Evolutionary conservation across 2,888 invertebrate species (phyloP).

Genomic region (Pyrrhia umbra): DNA sequence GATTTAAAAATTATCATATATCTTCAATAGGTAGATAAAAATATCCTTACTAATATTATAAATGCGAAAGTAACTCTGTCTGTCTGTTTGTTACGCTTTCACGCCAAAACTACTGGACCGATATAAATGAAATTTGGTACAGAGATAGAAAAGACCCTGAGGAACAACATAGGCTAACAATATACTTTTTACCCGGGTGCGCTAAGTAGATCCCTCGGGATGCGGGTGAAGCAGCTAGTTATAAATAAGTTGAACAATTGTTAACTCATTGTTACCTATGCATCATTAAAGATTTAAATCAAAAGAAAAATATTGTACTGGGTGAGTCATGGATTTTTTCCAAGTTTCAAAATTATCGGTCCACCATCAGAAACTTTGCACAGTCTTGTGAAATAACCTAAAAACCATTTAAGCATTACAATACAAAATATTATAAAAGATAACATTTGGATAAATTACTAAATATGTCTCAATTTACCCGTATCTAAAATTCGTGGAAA

Average conservation of each 20-base stretch:
- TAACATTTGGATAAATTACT: not conserved
- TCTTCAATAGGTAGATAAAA: too few species aligned
- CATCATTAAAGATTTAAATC: not conserved
- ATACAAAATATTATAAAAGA: not conserved
- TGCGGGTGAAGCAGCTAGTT: too few species aligned
- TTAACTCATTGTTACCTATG: not conserved
- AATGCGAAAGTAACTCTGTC: too few species aligned
- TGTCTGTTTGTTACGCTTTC: too few species aligned
- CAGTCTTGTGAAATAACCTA: not conserved
- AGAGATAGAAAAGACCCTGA: too few species aligned
- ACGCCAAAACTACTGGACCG: too few species aligned
- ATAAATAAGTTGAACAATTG: conserved; percentile 1
- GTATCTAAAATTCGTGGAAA: not conserved
- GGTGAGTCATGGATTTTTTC: not conserved
- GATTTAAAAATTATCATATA: too few species aligned
- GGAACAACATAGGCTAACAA: too few species aligned
- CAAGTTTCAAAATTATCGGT: not conserved
- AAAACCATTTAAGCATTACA: not conserved
- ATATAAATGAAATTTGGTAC: too few species aligned
- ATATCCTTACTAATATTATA: conserved; percentile 1
- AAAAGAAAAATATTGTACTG: not conserved
- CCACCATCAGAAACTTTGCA: not conserved
- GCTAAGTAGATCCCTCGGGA: too few species aligned
- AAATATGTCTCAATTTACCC: not conserved
- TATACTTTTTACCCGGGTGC: too few species aligned